Base-by-base conservation (phyloP, 2,797 vertebrate genomes). In the Gymnocypris eckloni region DNA sequence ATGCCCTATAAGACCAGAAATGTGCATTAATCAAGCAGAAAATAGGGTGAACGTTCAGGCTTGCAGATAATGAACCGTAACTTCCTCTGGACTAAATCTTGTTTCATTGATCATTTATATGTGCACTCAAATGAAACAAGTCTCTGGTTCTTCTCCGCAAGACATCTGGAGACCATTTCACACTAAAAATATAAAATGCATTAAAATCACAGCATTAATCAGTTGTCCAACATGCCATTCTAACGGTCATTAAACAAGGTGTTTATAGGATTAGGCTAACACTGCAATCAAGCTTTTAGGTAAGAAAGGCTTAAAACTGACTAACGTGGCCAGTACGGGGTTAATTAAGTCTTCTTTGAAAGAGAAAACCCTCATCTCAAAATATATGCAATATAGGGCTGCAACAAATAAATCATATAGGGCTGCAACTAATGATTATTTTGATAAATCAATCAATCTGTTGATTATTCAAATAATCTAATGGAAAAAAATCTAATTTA, bases 201-300 rank as follows among this genome's bases (percentile, higher is more conserved):
- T 91, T 89, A 86, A 89, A 89, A 92, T 88, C 88, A 87, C 79
- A 69, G 54, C 85, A 91, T 90, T 86, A 90, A 92, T 91, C 86
- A 91, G 70, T 88, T 82, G 84, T 83, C 81, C 37, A 70, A 79
- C 70, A 71, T 43, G 28, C 83, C 77, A 79, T 86, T 81, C 37
- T 81, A 83, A 83, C 86, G 86, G 88, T 88, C 69, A 82, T 77
- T 88, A 87, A 88, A 87, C 72, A 52, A 80, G 69, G 75, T 87
- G 87, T 90, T 33, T 33, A 33, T 33, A 33, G 2, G 33, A 33
- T 33, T 33, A 33, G 33, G 33, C 33, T 33, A 33, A 33, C 33
- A 33, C 33, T 33, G 33, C 33, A 33, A 33, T 33, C 33, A 33
- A 33, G 33, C 33, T 33, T 33, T 33, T 33, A 33, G 33, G 33